Base-by-base conservation (phyloP, 2,113 vertebrate species). In the Notechis scutatus region DNA sequence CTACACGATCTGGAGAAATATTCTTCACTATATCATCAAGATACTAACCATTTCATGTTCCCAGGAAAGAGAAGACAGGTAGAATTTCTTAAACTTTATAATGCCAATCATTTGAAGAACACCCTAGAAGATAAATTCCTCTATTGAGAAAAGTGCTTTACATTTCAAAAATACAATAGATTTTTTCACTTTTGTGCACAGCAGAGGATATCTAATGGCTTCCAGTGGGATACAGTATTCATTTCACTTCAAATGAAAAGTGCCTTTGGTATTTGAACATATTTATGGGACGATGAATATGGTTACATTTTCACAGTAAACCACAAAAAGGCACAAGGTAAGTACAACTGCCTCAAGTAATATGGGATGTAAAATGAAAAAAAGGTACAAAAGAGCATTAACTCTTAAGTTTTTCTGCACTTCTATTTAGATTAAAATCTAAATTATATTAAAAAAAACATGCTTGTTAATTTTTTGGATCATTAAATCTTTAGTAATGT, bases 211-310 rank as follows among this genome's bases (percentile, higher is more conserved):
- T 92, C 52, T 93, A 94, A 93, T 92, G 61, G 34, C 64, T 96
- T 96, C 87, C 91, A 92, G 54, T 85, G 26, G 91, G 94, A 95
- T 94, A 90, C n/a, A 95, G 95, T 93, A 95, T 93, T 94, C 93
- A 94, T 95, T 95, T 74, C 20, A 93, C 69, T 93, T 96, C 93
- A 93, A 95, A 96, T 93, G 54, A 96, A 95, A 96, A 96, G 23
- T 0, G 3, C 24, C 54, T 96, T 94, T 91, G 56, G 55, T 95
- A 95, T 96, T 95, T 94, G 57, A 94, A 95, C 85, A 21, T 47
- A 93, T 96, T 95, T 96, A 92, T 94, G 86, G 93, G 93, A 92
- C 90, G 85, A 57, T 93, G 93, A 95, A 26, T 93, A 24, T 95
- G 85, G 69, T 92, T 96, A 91, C n/a, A 34, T 54, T 92, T 96